Evolutionary conservation across 2,797 vertebrate genomes (phyloP).

Genomic region (Sarcophilus harrisii): DNA sequence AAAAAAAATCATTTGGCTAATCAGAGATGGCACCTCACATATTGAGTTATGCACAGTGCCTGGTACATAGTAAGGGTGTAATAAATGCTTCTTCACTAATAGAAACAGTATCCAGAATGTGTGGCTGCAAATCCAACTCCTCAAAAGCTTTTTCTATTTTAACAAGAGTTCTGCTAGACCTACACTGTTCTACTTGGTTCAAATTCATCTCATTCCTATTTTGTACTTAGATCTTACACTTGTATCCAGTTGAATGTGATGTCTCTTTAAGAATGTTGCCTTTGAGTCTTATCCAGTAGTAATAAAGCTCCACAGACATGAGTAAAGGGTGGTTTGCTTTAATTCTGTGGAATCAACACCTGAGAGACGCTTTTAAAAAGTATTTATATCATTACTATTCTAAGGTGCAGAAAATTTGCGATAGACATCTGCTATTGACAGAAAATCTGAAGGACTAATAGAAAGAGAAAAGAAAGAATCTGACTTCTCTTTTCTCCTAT

Average conservation of each 20-base stretch:
- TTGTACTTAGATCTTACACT: slow-evolving; percentile 49
- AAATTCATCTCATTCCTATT: slow-evolving; percentile 25
- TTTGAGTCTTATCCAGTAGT: slow-evolving; percentile 52
- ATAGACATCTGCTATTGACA: slow-evolving; percentile 29
- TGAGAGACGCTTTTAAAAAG: slow-evolving; percentile 22
- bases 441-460: slow-evolving; percentile 48
- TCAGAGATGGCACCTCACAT: slow-evolving; percentile 32
- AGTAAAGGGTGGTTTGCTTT: slow-evolving; percentile 61
- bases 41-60: background rate
- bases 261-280: slow-evolving; percentile 63
- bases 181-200: background rate
- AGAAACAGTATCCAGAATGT: slow-evolving; percentile 29
- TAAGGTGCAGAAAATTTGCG: slow-evolving; percentile 40
- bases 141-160: background rate
- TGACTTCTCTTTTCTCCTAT: slow-evolving; percentile 55
- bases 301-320: slow-evolving; percentile 37
- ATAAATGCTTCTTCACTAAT: background rate
- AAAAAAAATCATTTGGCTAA: slow-evolving; percentile 12
- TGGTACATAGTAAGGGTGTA: background rate
- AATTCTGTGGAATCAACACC: slow-evolving; percentile 64
- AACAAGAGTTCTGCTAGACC: background rate
- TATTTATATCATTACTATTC: background rate
- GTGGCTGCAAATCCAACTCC: background rate
- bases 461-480: background rate
- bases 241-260: slow-evolving; percentile 18